A percentile compares a stretch with the other conserved stretches of the same genome.
phyloP scores from a whole-genome alignment of 2,888 invertebrate genomes.

The Mycalesis mineus region DNA sequence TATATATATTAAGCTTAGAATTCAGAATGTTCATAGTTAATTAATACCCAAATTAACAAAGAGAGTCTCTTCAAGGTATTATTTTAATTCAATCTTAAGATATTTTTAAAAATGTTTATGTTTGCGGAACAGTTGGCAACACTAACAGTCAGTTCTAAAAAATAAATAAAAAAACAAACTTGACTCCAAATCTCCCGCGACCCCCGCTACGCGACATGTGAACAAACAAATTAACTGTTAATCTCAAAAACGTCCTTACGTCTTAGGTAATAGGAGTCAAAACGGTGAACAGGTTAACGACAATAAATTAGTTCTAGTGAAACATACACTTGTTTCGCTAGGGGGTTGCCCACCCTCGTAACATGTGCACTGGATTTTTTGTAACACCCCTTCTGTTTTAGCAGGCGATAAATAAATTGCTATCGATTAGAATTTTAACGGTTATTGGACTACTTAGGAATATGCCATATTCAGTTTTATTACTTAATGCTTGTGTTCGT shows the following conservation, averaged over 20 bases:
- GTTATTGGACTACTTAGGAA: conserved; percentile 14
- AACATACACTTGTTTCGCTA: conserved; percentile 59
- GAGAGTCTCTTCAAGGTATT: background rate
- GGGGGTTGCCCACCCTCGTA: conserved; percentile 59
- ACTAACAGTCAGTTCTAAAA: conserved; percentile 32
- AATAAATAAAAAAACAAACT: conserved; percentile 37
- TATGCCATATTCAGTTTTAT: background rate
- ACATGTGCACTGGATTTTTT: conserved; percentile 64
- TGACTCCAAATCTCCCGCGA: conserved; percentile 48
- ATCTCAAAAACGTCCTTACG: conserved; percentile 26
- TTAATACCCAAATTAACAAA: too few species aligned
- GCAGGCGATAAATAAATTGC: conserved; percentile 41
- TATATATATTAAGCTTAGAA: too few species aligned
- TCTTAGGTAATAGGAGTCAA: conserved; percentile 29
- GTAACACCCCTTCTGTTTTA: conserved; percentile 57
- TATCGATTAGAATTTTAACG: conserved; percentile 44
- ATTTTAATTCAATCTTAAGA: background rate
- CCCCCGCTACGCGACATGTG: conserved; percentile 66
- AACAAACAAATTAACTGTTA: conserved; percentile 51
- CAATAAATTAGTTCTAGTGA: conserved; percentile 37
- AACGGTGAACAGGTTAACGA: conserved; percentile 27
- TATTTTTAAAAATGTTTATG: conserved; percentile 12
- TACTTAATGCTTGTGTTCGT: background rate
- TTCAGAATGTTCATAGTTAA: too few species aligned
- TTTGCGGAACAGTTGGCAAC: conserved; percentile 29